Conservation (phyloP, 2,888 invertebrate genomes). For the Drosophila engyochracea region DNA sequence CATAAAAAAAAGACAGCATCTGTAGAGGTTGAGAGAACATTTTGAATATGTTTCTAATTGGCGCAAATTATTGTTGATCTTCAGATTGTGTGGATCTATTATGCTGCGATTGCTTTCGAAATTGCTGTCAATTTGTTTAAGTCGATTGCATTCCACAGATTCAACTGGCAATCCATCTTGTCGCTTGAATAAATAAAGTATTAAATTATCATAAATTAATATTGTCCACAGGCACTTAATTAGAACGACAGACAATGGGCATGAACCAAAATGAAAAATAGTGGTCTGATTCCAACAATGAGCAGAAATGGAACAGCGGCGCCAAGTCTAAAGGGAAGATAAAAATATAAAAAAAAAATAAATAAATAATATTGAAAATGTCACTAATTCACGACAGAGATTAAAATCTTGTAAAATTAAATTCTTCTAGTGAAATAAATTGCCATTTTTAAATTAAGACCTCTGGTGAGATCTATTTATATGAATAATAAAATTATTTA, state of each 20-base stretch:
- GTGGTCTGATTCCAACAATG: not conserved
- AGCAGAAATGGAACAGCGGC: conserved; percentile 29
- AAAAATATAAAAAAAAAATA: not conserved
- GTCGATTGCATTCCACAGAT: conserved; percentile 45
- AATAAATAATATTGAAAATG: not conserved
- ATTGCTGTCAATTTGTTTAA: conserved; percentile 65
- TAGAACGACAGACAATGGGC: conserved; percentile 61
- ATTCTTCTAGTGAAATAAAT: not conserved
- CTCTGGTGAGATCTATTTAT: not conserved
- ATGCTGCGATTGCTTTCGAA: conserved; percentile 4
- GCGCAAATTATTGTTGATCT: conserved; percentile 71
- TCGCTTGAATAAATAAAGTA: conserved; percentile 47
- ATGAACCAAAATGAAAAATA: conserved; percentile 8
- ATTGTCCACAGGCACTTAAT: conserved; percentile 64
- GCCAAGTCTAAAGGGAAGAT: not conserved
- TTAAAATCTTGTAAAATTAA: not conserved
- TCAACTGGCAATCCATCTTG: conserved; percentile 27
- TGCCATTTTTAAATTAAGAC: not conserved
- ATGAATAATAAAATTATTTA: not conserved
- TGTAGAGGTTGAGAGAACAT: conserved; percentile 29
- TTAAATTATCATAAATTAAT: conserved; percentile 77
- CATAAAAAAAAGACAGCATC: conserved; percentile 40
- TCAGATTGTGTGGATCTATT: conserved; percentile 43
- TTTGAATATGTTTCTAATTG: conserved; percentile 70
- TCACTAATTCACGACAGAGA: not conserved